These are phyloP conservation scores for Aphodius sticticus DNA, from an alignment of 2,888 invertebrate genomes.

Conservation along the genomic window DNA sequence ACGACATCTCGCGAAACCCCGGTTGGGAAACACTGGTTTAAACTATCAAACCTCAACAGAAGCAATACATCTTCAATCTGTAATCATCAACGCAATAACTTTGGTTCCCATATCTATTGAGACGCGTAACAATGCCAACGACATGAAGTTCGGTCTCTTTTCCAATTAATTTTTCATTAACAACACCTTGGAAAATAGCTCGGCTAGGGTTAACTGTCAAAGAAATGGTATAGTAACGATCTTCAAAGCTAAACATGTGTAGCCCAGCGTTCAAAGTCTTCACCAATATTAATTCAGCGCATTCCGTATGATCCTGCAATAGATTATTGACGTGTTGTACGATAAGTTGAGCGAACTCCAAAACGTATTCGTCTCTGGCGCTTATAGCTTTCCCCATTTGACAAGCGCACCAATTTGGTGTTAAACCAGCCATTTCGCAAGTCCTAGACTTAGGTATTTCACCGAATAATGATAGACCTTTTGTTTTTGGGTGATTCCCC, in stretches of 20 bases:
- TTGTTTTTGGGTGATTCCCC: conserved; percentile 51
- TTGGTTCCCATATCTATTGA: conserved; percentile 83
- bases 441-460: conserved; percentile 76
- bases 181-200: conserved; percentile 82
- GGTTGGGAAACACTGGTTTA: too few relatives aligned
- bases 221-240: conserved; percentile 56
- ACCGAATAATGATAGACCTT: conserved; percentile 72
- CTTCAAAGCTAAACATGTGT: conserved; percentile 54
- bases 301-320: conserved; percentile 68
- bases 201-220: conserved; percentile 72
- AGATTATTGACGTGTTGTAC: conserved; percentile 72
- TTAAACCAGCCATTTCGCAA: conserved; percentile 80
- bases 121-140: conserved; percentile 77
- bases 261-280: conserved; percentile 72
- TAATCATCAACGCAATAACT: conserved; percentile 80
- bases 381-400: conserved; percentile 70
- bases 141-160: conserved; percentile 51
- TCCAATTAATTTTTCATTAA: conserved; percentile 56
- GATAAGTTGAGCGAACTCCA: conserved; percentile 68
- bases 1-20: too few relatives aligned
- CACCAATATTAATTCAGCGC: conserved; percentile 70
- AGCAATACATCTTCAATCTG: conserved; percentile 80
- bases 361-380: conserved; percentile 64
- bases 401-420: conserved; percentile 90
- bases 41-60: not conserved